A percentile compares a stretch with the other conserved stretches of the same genome.
phyloP scores from a whole-genome alignment of 2,888 invertebrate genomes.

The Ophioninae sp. region DNA sequence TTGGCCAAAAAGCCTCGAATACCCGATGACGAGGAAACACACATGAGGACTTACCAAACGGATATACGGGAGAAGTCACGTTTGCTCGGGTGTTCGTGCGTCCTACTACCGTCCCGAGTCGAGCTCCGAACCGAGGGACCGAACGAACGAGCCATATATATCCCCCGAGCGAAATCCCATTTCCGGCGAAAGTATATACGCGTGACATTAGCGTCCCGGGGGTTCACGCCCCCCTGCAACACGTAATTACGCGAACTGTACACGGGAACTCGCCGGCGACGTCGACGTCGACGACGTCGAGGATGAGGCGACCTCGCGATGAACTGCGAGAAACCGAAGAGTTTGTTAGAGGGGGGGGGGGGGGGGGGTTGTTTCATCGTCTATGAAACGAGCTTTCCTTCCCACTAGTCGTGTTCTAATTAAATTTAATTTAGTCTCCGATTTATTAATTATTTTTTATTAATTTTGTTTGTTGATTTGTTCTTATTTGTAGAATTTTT shows the following conservation, averaged over 20 bases:
- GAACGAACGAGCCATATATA: constrained; percentile 51
- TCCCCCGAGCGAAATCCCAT: constrained; percentile 66
- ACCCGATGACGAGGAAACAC: constrained; percentile 19
- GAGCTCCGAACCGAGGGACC: background rate
- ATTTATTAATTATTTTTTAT: background rate
- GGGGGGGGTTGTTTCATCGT: constrained; percentile 19
- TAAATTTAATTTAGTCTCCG: background rate
- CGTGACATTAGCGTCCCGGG: constrained; percentile 67
- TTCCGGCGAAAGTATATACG: constrained; percentile 67
- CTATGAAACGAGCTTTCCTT: constrained; percentile 11
- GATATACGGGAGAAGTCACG: background rate
- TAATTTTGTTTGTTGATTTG: background rate
- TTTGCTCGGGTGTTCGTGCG: constrained; percentile 1
- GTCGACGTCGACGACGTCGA: constrained; percentile 46
- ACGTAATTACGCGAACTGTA: constrained; percentile 65
- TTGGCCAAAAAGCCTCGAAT: constrained; percentile 16
- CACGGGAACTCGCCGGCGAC: constrained; percentile 57
- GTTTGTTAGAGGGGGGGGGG: background rate
- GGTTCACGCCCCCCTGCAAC: constrained; percentile 66
- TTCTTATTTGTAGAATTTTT: too few species aligned
- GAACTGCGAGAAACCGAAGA: constrained; percentile 22
- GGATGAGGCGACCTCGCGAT: constrained; percentile 33
- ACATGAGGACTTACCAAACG: background rate
- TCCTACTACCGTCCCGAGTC: constrained; percentile 14
- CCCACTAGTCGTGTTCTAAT: background rate